A percentile compares a stretch with the other conserved stretches of the same genome.
Evolutionary conservation across 2,113 vertebrate genomes (phyloP).

Genomic region (Lophura nycthemera): DNA sequence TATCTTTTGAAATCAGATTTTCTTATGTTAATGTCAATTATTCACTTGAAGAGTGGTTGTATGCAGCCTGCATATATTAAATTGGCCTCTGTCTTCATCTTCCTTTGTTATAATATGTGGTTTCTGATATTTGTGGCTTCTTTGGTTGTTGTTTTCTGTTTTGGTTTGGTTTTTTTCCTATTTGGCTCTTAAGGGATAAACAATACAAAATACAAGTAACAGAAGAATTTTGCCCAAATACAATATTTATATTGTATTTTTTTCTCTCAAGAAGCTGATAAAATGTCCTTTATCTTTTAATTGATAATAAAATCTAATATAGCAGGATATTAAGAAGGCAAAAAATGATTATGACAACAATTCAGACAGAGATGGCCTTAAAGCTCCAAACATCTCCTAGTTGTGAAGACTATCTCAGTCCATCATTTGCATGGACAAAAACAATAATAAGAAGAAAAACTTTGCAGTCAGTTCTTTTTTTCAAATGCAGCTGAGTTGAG

Average conservation of each 20-base stretch:
- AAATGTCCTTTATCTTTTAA: neutral
- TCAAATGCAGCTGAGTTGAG: neutral
- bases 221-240: slow-evolving; percentile 14
- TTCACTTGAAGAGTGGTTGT: neutral
- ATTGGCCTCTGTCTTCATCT: neutral
- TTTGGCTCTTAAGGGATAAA: slow-evolving; percentile 34
- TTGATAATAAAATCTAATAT: neutral
- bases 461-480: neutral
- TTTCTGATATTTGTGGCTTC: neutral
- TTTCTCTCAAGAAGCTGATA: slow-evolving; percentile 33
- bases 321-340: slow-evolving; percentile 46
- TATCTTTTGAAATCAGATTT: neutral
- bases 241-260: slow-evolving; percentile 8
- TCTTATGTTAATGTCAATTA: neutral
- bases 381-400: neutral
- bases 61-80: neutral
- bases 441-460: neutral
- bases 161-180: neutral
- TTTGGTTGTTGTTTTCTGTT: neutral
- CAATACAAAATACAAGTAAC: neutral
- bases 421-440: neutral
- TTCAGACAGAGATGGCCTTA: neutral
- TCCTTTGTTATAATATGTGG: neutral
- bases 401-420: neutral
- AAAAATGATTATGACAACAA: slow-evolving; percentile 29